Base-by-base conservation (phyloP, 2,113 vertebrate genomes). In the Formicarius rufipectus region DNA sequence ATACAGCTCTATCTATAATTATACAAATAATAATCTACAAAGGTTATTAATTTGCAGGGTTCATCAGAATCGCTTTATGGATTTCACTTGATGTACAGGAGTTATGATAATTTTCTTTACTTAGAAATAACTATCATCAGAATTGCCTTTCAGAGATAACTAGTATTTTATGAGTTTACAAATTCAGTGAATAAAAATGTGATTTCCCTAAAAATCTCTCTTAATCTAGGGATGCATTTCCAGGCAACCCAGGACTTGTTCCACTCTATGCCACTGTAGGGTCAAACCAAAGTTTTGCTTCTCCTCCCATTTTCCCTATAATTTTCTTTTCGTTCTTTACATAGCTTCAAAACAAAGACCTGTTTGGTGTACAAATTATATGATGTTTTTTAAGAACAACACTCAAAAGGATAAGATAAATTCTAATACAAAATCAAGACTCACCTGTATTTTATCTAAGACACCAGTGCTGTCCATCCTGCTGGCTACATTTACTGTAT, bases 401-500 rank as follows among this genome's bases (percentile, higher is more conserved):
- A 84, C n/a, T 55, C 49, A 44, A 68, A 90, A 18, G n/a, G 53
- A 52, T 69, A 63, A 44, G 30, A 58, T 19, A 71, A 91, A 59
- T 62, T 60, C 55, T 35, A 89, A 30, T 17, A 86, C 15, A 58
- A 92, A 89, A 21, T 9, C 35, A 87, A 92, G 45, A 42, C 18
- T 81, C 96, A 99, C 99, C 98, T 99, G 99, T 97, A 99, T 99
- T 97, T 99, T 99, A 33, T 99, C 99, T 90, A 99, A 97, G 81
- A 99, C 98, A 19, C 99, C 99, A 2, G 99, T 99, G 97, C 99
- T 99, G 93, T 99, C 99, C 99, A 99, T 99, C 72, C 99, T 98
- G 91, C 99, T 99, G 76, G 99, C 99, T 82, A 99, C 99, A 27
- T 99, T 99, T 89, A 99, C 99, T 2, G 99, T 99, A 98, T 99